phyloP scores from a whole-genome alignment of 1,140 invertebrate species.

The Condylostylus longicornis region DNA sequence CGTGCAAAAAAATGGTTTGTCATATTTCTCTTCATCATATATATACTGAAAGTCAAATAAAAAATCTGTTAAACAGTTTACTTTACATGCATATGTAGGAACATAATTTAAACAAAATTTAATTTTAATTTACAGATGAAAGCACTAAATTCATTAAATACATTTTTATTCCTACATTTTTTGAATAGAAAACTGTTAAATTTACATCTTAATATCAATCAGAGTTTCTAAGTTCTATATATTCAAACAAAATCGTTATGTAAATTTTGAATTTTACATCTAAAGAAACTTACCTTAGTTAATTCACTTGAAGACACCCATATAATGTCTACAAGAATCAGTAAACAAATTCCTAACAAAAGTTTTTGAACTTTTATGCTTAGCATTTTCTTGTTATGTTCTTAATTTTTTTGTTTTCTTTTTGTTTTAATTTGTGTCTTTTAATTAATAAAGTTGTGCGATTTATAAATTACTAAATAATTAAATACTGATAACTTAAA shows the following conservation, averaged over 20 bases:
- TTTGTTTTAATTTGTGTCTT: too few species aligned
- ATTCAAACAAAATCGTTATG: conserved; percentile 2
- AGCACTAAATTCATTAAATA: background rate
- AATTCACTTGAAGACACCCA: conserved; percentile 78
- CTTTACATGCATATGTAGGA: too few species aligned
- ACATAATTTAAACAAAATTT: too few species aligned
- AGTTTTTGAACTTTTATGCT: too few species aligned
- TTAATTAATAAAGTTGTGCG: too few species aligned
- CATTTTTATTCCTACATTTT: background rate
- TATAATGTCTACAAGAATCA: conserved; percentile 70
- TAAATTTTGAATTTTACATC: conserved; percentile 3
- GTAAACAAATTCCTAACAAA: conserved; percentile 55
- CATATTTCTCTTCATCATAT: conserved; percentile 59
- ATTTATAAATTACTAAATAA: too few species aligned
- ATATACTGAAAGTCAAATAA: conserved; percentile 51
- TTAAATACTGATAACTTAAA: too few species aligned
- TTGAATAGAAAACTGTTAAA: conserved; percentile 4
- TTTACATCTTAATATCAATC: too few species aligned
- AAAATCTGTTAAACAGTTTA: too few species aligned
- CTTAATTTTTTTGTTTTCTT: too few species aligned
- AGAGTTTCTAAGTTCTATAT: too few species aligned
- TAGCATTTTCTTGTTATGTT: too few species aligned
- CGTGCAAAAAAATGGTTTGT: conserved; percentile 80
- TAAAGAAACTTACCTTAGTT: conserved; percentile 47
- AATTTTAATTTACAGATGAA: conserved; percentile 3